Conservation (phyloP, 2,888 invertebrate species). For the Ceraclea dissimilis region DNA sequence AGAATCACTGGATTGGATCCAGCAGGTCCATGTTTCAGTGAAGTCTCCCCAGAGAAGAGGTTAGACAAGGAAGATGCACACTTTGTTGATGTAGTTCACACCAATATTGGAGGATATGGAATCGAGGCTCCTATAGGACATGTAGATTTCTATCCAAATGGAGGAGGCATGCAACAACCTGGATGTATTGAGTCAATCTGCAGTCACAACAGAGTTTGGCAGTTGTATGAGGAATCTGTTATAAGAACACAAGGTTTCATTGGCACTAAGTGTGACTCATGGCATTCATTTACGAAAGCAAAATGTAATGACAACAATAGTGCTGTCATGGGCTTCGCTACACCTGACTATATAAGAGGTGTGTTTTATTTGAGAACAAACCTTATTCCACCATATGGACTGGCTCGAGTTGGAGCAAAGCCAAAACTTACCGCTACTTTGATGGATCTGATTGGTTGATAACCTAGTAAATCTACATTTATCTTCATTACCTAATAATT, state of each 20-base stretch:
- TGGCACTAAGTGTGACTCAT: constrained; percentile 12
- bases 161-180: constrained; percentile 40
- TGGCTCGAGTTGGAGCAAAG: constrained; percentile 10
- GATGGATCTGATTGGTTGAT: too few relatives aligned
- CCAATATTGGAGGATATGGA: constrained; percentile 42
- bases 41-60: constrained; percentile 30
- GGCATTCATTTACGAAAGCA: constrained; percentile 1
- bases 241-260: constrained; percentile 9
- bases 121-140: constrained; percentile 40
- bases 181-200: constrained; percentile 34
- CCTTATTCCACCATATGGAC: constrained; percentile 9
- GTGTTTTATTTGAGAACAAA: constrained; percentile 17
- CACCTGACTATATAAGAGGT: constrained; percentile 3
- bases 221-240: constrained; percentile 15
- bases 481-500: too few relatives aligned
- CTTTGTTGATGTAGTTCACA: constrained; percentile 48
- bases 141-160: constrained; percentile 47
- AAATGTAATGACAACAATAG: constrained; percentile 9
- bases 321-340: constrained; percentile 13
- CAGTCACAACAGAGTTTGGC: constrained; percentile 18
- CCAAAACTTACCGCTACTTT: neutral
- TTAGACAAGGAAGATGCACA: constrained; percentile 40
- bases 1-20: constrained; percentile 41
- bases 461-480: too few relatives aligned
- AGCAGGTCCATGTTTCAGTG: constrained; percentile 41